Evolutionary conservation across 2,113 vertebrate genomes (phyloP).

Genomic region (Triplophysa siluroides): DNA sequence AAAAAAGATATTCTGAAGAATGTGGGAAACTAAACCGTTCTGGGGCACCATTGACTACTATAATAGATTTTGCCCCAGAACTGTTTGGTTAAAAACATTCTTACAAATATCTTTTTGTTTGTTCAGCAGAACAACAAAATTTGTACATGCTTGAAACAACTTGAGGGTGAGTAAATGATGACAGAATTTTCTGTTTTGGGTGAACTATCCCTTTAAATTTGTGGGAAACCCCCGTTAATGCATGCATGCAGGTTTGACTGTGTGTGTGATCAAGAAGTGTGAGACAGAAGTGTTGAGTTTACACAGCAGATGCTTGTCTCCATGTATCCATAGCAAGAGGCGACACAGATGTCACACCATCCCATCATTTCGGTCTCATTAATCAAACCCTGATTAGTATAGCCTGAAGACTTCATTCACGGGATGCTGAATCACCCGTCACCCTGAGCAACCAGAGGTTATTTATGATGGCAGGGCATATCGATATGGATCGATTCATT

Average conservation of each 20-base stretch:
- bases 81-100: too few species aligned
- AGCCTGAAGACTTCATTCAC: not conserved
- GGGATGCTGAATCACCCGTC: not conserved
- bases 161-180: too few species aligned
- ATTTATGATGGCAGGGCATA: not conserved
- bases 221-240: not conserved
- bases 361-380: slow-evolving; percentile 9
- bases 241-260: not conserved
- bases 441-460: not conserved
- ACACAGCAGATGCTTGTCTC: slow-evolving; percentile 36
- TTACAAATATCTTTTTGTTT: too few species aligned
- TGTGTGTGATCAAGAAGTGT: slow-evolving; percentile 23
- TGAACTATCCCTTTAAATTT: not conserved
- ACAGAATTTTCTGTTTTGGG: too few species aligned
- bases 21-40: too few species aligned
- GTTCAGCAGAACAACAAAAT: too few species aligned
- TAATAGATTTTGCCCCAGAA: too few species aligned
- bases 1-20: too few species aligned
- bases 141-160: too few species aligned
- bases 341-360: slow-evolving; percentile 25
- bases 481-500: too few species aligned
- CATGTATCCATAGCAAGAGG: slow-evolving; percentile 27
- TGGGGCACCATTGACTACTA: too few species aligned
- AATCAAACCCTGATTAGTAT: slow-evolving; percentile 24
- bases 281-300: slow-evolving; percentile 10